These are phyloP conservation scores for Pheucticus melanocephalus DNA, from an alignment of 2,113 vertebrate species.

Conservation along the genomic window DNA sequence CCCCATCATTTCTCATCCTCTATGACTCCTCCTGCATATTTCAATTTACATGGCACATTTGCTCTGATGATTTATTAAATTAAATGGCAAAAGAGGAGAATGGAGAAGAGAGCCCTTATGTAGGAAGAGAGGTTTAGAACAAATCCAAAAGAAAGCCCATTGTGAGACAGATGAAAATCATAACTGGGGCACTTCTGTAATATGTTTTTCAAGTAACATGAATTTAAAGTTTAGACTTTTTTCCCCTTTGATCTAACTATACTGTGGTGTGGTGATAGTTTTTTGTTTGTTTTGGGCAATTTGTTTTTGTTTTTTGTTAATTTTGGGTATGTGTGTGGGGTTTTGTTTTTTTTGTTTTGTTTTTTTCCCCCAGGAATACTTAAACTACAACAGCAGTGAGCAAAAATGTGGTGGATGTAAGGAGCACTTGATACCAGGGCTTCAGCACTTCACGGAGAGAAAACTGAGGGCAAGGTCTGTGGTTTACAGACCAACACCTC, in stretches of 20 bases:
- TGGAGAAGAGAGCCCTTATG: background rate
- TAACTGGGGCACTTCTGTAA: background rate
- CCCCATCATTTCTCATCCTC: background rate
- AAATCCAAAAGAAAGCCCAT: background rate
- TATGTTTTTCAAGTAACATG: background rate
- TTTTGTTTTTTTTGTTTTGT: background rate
- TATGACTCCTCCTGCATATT: background rate
- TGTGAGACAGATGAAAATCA: background rate
- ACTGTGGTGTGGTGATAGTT: no score
- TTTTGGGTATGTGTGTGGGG: accelerated
- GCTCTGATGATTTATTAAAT: constrained; percentile 20
- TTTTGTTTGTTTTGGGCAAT: background rate
- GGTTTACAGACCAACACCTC: constrained; percentile 1
- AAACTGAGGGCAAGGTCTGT: background rate
- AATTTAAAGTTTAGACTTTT: background rate
- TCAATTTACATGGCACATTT: constrained; percentile 43
- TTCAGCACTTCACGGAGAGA: background rate
- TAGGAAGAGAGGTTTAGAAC: constrained; percentile 18
- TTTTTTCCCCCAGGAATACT: background rate
- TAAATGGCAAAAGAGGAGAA: constrained; percentile 33
- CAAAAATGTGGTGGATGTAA: background rate
- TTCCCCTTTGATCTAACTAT: background rate
- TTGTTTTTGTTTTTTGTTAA: background rate
- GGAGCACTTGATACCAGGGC: background rate
- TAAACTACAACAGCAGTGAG: background rate